Percentiles rank a stretch among this genome's conserved stretches.
These are phyloP conservation scores for Drosophila flavopinicola DNA, from an alignment of 2,888 invertebrate species.

Conservation along the genomic window DNA sequence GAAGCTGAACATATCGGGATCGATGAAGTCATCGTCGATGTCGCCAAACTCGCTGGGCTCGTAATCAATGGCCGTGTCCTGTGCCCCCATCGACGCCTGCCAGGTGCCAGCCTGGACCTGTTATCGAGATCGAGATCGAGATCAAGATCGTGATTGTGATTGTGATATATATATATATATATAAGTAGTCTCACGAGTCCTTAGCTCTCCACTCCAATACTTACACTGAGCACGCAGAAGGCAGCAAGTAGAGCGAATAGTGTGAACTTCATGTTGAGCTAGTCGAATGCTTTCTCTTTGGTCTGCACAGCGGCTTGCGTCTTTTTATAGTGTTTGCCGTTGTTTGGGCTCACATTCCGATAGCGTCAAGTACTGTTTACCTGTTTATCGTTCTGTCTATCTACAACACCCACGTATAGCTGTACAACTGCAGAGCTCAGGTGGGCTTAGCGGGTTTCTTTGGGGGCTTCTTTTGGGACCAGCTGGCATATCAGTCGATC, in stretches of 20 bases:
- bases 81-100: slow-evolving; percentile 16
- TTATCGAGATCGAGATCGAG: no score
- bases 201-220: no score
- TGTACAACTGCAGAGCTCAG: slow-evolving; percentile 2
- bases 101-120: slow-evolving; percentile 53
- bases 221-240: slow-evolving; percentile 60
- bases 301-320: neutral
- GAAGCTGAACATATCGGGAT: slow-evolving; percentile 16
- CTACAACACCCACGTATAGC: neutral
- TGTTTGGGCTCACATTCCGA: neutral
- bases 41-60: slow-evolving; percentile 25
- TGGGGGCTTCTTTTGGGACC: neutral
- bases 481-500: slow-evolving; percentile 36
- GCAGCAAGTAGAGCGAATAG: slow-evolving; percentile 57
- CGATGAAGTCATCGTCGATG: slow-evolving; percentile 13
- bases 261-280: slow-evolving; percentile 63
- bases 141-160: no score
- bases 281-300: slow-evolving; percentile 25
- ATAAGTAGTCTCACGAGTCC: no score
- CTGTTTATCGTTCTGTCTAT: slow-evolving; percentile 18
- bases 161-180: no score
- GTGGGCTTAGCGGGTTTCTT: slow-evolving; percentile 10
- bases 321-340: slow-evolving; percentile 33
- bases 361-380: slow-evolving; percentile 18
- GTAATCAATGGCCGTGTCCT: slow-evolving; percentile 13